Evolutionary conservation across 2,888 invertebrate species (phyloP), one percentile per base, ranked within the genome.

Genomic region (Tetropium fuscum): DNA sequence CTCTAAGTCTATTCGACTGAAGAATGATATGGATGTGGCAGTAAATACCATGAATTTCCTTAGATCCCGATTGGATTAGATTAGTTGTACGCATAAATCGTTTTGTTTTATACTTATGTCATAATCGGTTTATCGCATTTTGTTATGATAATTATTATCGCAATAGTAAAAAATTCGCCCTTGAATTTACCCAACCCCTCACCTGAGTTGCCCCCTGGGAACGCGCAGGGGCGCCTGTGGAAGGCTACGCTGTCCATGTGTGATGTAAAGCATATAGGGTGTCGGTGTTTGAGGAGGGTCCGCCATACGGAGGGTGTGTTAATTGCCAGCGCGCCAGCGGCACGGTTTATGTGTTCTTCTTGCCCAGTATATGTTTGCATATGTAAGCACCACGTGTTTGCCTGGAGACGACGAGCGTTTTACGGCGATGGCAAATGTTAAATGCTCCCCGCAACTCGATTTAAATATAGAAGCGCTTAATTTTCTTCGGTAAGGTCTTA

Each of bases 301-400:
- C 71, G 69, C 68, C 48, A 66, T 69, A 69, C 67, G 64, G 67
- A 73, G 77, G 76, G 77, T 74, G 76, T 75, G 77, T 77, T 77
- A 77, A 77, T 77, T 77, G 77, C 75, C 73, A 68, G 69, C 68
- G 72, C n/a, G n/a, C n/a, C n/a, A 72, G 69, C 66, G 71, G 69
- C 69, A 68, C 61, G 66, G 71, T 61, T 60, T 59, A 65, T 38
- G 41, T 22, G 13, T 22, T 41, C 53, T 27, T 56, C 54, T 53
- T 34, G 34, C 43, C 49, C 44, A 63, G 54, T 67, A 59, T 69
- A 65, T 73, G 75, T 75, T 73, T 72, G 74, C 74, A 74, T 74
- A 70, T 74, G 73, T 75, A 74, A 74, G 73, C 70, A 65, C 64
- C 57, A 68, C 64, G 66, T 72, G 73, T 74, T 73, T 73, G 67